Evolutionary conservation across 2,888 invertebrate species (phyloP), one percentile per base, ranked within the genome.

Genomic region (Pilophorus perplexus): DNA sequence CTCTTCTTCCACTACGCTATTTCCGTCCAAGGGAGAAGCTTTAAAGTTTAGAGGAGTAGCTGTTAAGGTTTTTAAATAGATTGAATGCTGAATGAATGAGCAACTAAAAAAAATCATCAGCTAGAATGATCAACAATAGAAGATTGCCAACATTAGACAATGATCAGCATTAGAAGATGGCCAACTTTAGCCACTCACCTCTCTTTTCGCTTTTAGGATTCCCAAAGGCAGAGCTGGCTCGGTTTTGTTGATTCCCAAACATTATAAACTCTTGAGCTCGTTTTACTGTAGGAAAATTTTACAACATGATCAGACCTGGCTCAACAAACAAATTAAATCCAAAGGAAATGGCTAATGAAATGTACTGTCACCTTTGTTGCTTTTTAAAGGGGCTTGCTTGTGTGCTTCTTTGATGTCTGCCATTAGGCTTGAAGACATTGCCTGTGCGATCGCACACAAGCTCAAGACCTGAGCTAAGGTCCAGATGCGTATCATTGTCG

Each of bases 161-260:
- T n/a, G n/a, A n/a, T n/a, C n/a, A n/a, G n/a, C n/a, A n/a, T n/a
- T n/a, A n/a, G n/a, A n/a, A n/a, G n/a, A n/a, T n/a, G n/a, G n/a
- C n/a, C n/a, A n/a, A n/a, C n/a, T n/a, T n/a, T n/a, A n/a, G n/a
- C n/a, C n/a, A n/a, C n/a, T n/a, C 50, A 74, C 74, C 73, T 73
- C 73, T 67, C 52, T 74, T 74, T 40, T 73, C 72, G 5, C 70
- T 68, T 48, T 71, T 69, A 3, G 68, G 54, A 65, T 67, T 72
- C 3, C 70, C 70, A 25, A 64, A 67, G 16, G 69, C 69, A 44
- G 73, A 73, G 1, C 68, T 62, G 3, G 72, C 72, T 59, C 75
- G 71, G 72, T 77, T 78, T 67, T 78, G 78, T 67, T 79, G 78
- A 68, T 78, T 78, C 5, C 78, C 78, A 50, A 78, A 78, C 77